Evolutionary conservation across 2,797 vertebrate species (phyloP).

Genomic region (Pampus argenteus): DNA sequence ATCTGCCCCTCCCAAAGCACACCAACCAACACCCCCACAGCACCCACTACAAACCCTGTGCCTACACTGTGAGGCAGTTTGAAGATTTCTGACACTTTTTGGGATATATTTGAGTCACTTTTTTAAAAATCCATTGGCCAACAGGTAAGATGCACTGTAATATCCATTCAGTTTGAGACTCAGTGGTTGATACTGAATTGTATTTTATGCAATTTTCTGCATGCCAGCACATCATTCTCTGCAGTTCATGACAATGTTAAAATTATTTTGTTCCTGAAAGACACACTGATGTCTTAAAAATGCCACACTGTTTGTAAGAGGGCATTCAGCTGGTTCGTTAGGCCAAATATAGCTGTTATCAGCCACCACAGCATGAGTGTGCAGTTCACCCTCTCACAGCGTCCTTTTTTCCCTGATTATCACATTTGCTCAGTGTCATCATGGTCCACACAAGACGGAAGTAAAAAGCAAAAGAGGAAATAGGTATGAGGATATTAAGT

Average conservation of each 20-base stretch:
- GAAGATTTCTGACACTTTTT: background rate
- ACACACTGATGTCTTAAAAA: slow-evolving; percentile 1
- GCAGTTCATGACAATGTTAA: background rate
- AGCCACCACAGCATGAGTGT: slow-evolving; percentile 60
- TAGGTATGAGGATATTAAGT: slow-evolving; percentile 25
- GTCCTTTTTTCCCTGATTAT: slow-evolving; percentile 59
- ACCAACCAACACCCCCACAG: slow-evolving; percentile 32
- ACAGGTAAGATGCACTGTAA: background rate
- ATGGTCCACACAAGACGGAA: slow-evolving; percentile 52
- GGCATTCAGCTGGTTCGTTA: slow-evolving; percentile 29
- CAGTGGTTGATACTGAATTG: background rate
- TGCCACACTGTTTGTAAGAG: slow-evolving; percentile 4
- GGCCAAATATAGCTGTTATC: slow-evolving; percentile 82
- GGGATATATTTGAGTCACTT: background rate
- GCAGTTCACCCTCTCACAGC: slow-evolving; percentile 60
- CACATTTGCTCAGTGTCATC: slow-evolving; percentile 52
- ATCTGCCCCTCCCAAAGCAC: slow-evolving; percentile 77
- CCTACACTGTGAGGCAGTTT: background rate
- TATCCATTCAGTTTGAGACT: slow-evolving; percentile 1
- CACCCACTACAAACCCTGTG: slow-evolving; percentile 10
- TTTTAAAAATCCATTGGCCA: background rate
- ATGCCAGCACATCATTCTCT: background rate
- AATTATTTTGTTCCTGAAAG: background rate
- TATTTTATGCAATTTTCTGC: background rate
- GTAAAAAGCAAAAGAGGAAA: slow-evolving; percentile 9